Evolutionary conservation across 2,113 vertebrate genomes (phyloP).

Genomic region (Parotia lawesii): DNA sequence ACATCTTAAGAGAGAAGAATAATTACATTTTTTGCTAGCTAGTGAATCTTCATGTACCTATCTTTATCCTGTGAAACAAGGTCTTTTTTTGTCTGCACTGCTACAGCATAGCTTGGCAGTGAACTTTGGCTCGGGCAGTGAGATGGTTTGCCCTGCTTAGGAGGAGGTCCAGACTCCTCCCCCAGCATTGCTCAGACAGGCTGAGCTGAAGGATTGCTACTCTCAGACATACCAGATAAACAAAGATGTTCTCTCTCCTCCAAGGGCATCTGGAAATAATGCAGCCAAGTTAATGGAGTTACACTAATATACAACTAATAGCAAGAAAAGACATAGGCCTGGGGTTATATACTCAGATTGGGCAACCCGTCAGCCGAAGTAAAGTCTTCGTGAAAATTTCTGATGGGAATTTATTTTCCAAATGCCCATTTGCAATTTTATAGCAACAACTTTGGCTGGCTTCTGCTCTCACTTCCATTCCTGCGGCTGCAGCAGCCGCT

Average conservation of each 20-base stretch:
- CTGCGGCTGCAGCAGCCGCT: slow-evolving; percentile 8
- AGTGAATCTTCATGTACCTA: not conserved
- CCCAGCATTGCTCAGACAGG: not conserved
- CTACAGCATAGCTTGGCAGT: not conserved
- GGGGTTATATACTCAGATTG: not conserved
- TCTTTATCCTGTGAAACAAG: not conserved
- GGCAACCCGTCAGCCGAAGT: not conserved
- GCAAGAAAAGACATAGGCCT: not conserved
- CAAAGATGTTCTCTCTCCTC: not conserved
- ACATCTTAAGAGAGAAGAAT: not conserved
- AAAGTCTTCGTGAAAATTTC: slow-evolving; percentile 5
- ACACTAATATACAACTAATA: not conserved
- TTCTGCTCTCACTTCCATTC: not conserved
- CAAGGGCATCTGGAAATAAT: not conserved
- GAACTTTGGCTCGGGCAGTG: not conserved
- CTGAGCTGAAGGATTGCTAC: not conserved
- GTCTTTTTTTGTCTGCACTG: not conserved
- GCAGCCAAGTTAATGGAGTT: not conserved
- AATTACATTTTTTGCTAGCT: not conserved
- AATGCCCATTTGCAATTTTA: not conserved
- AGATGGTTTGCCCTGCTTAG: not conserved
- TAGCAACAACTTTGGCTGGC: not conserved
- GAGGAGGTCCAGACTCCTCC: not conserved
- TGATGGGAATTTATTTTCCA: slow-evolving; percentile 7
- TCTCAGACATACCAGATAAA: not conserved